Evolutionary conservation across 2,113 vertebrate species (phyloP), one percentile per base, ranked within the genome.

Genomic region (Scartelaos histophorus): DNA sequence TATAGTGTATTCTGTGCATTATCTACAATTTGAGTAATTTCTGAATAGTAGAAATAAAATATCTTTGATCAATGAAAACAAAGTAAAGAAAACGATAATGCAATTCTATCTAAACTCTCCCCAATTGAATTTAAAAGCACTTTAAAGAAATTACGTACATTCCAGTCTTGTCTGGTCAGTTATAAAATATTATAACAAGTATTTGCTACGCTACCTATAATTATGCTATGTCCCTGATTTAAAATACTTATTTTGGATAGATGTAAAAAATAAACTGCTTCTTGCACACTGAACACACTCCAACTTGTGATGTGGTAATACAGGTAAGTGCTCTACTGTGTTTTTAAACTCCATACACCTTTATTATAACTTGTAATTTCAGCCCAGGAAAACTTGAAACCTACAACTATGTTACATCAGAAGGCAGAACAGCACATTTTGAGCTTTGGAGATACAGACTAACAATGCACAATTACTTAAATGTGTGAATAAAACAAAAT

Each of bases 71-170:
- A 64, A 16, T 69, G 47, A 72, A 68, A 64, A 25, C 35, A 73
- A 69, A 65, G 67, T n/a, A 29, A 29, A 29, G 29, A 29, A 29
- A 29, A 29, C 4, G 4, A 29, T 29, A 29, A 70, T 67, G 17
- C 12, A 35, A 71, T 65, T 17, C 46, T 21, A 38, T 34, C n/a
- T n/a, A n/a, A n/a, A n/a, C n/a, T n/a, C n/a, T n/a, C n/a, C 54
- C 71, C n/a, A 56, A 70, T 65, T 71, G 64, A 53, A n/a, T 80
- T 78, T 71, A 70, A 85, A 87, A 82, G 86, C 83, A 89, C 90
- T 91, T 91, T 89, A 85, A 75, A 79, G 46, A 79, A 78, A 81
- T 67, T 67, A 49, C 15, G 21, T 71, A 89, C 84, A 88, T 92
- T 89, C 81, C 86, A 91, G 77, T 72, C 71, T 82, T 70, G 67